Base-by-base conservation (phyloP, 2,888 invertebrate genomes). In the Clunio marinus region DNA sequence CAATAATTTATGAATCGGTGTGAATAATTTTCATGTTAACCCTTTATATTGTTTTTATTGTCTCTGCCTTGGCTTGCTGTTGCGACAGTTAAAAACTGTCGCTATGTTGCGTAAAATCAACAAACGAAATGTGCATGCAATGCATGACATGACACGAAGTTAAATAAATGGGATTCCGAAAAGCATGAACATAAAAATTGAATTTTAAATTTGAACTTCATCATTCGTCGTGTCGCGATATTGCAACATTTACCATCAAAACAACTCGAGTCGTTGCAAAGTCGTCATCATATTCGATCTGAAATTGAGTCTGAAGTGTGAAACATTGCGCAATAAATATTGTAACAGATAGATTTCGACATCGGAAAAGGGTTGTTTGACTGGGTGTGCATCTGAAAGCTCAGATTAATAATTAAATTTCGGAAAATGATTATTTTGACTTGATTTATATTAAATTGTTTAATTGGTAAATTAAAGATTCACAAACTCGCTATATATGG, bases 401-500 rank as follows among this genome's bases (percentile, higher is more conserved):
- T 20, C 17, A 17, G 45, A 63, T 63, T 45, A 63, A 63, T 63
- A 63, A 63, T 63, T 63, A 63, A 63, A 63, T 63, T 63, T 63
- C 46, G 15, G n/a, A 63, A 63, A 46, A 46, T 63, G 63, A 63
- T 63, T 63, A 63, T 46, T 63, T 45, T 46, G 2, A 63, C 63
- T 63, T 63, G 63, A 63, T 63, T 63, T 63, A 63, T 63, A 46
- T n/a, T 46, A 63, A 63, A 63, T 63, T 63, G 46, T 63, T 63
- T 45, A 63, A 63, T 63, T 63, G 63, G 63, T 46, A 46, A 45
- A 63, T 63, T 63, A 63, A 63, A 63, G 46, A 63, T 63, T 45
- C 27, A 63, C 46, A 45, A 15, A 35, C 20, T 51, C 22, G 20
- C 2, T 10, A 2, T 3, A 15, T n/a, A 41, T 41, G n/a, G 32